A percentile compares a stretch with the other conserved stretches of the same genome.
Evolutionary conservation across 2,888 invertebrate species (phyloP).

Genomic region (Sphaerophoria rueppellii): DNA sequence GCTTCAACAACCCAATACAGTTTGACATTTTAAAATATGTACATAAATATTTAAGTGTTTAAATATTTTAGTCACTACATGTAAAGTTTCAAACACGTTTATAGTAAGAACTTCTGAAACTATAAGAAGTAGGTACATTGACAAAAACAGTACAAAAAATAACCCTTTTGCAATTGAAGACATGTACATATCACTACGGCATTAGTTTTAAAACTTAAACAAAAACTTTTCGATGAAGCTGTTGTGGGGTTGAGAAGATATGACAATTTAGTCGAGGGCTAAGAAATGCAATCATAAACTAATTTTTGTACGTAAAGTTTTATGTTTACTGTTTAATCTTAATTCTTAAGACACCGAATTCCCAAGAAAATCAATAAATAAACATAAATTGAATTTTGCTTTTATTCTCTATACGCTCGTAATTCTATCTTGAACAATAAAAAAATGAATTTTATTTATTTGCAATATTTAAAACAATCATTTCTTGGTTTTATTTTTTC

Average conservation of each 20-base stretch:
- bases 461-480: constrained; percentile 40
- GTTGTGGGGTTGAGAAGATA: background rate
- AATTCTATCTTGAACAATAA: constrained; percentile 19
- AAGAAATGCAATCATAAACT: constrained; percentile 70
- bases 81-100: too few relatives aligned
- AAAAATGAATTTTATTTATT: background rate
- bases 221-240: background rate
- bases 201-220: constrained; percentile 10
- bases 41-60: too few relatives aligned
- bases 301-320: constrained; percentile 11
- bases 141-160: too few relatives aligned
- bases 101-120: too few relatives aligned
- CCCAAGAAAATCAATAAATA: constrained; percentile 9
- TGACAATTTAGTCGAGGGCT: constrained; percentile 26
- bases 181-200: background rate
- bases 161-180: background rate
- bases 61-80: too few relatives aligned
- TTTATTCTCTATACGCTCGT: constrained; percentile 52
- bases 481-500: constrained; percentile 54
- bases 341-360: constrained; percentile 11
- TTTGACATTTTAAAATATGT: too few relatives aligned
- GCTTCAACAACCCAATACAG: too few relatives aligned
- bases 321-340: constrained; percentile 20
- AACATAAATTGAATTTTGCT: constrained; percentile 69
- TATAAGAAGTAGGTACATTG: too few relatives aligned